phyloP scores from a whole-genome alignment of 2,797 vertebrate genomes.

The Sebastes alutus region DNA sequence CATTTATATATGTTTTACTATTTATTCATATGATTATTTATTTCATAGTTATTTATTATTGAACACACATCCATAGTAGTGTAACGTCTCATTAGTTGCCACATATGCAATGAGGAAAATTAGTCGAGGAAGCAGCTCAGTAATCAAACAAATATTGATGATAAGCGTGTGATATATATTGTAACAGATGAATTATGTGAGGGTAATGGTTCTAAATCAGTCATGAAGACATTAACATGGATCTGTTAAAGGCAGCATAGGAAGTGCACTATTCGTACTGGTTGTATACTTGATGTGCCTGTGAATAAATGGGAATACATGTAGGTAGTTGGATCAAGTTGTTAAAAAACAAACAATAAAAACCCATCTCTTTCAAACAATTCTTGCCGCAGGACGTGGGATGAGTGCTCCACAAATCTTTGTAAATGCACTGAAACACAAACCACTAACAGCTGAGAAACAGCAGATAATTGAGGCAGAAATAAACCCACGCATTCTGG shows the following conservation, averaged over 20 bases:
- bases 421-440: not conserved
- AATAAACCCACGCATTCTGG: not conserved
- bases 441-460: not conserved
- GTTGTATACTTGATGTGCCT: not conserved
- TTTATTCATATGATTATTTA: not conserved
- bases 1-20: not conserved
- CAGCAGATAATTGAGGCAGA: conserved; percentile 5
- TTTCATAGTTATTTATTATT: not conserved
- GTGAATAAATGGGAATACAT: not conserved
- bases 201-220: not conserved
- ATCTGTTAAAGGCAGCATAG: not conserved
- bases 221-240: not conserved
- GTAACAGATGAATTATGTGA: not conserved
- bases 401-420: not conserved
- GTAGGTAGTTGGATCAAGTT: not conserved
- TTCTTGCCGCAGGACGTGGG: not conserved
- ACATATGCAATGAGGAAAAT: too few relatives aligned
- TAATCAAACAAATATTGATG: not conserved
- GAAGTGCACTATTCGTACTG: not conserved
- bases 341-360: not conserved
- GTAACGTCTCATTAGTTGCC: not conserved
- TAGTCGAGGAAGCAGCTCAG: not conserved
- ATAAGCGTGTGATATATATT: not conserved
- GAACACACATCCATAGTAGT: not conserved
- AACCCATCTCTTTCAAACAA: not conserved